Conservation (phyloP, 2,797 vertebrate species). For the Meriones psammophilus region DNA sequence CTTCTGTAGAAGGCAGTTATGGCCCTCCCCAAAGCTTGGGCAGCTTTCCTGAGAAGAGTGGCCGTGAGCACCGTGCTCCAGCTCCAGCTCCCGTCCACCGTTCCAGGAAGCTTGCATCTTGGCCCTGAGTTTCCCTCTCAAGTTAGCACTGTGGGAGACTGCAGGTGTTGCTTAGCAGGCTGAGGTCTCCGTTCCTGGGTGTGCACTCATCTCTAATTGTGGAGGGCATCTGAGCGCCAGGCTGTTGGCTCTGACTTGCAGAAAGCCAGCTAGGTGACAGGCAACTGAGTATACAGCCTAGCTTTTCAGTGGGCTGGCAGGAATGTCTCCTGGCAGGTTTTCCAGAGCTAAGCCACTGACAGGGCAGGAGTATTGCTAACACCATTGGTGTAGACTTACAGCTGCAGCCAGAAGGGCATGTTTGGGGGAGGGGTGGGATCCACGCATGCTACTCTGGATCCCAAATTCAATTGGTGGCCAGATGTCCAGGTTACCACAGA, state of each 20-base stretch:
- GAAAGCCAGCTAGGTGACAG: not conserved
- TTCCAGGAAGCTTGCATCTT: too few relatives aligned
- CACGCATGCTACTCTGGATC: not conserved
- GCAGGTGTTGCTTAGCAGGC: not conserved
- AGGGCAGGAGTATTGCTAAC: too few relatives aligned
- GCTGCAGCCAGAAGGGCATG: not conserved
- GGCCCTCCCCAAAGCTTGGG: fast-evolving
- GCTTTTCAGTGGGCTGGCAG: not conserved
- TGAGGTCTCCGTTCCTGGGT: too few relatives aligned
- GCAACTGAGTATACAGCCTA: not conserved
- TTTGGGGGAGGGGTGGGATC: not conserved
- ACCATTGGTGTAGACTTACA: not conserved
- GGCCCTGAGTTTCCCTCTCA: not conserved
- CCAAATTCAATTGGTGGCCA: not conserved
- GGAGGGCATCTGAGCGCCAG: not conserved
- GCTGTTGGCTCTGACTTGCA: not conserved
- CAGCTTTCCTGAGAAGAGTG: not conserved
- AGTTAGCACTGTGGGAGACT: not conserved
- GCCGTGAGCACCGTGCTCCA: too few relatives aligned
- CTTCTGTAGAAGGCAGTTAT: not conserved
- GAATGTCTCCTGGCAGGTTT: not conserved
- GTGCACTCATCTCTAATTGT: not conserved
- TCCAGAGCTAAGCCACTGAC: not conserved
- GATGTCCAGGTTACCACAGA: not conserved
- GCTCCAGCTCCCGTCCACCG: not conserved